Conservation (phyloP, 2,888 invertebrate species). For the Panopea generosa region DNA sequence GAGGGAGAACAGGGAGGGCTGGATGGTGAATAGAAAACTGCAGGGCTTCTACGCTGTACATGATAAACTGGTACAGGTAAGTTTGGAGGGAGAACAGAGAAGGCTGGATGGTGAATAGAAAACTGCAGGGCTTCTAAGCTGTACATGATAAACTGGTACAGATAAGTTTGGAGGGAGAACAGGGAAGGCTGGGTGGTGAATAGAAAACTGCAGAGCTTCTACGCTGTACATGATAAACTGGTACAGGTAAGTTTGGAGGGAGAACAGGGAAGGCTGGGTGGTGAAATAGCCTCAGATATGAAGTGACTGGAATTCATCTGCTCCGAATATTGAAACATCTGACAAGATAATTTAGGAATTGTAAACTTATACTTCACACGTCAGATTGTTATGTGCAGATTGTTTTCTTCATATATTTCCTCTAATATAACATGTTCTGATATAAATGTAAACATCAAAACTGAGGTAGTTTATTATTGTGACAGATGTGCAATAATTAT, state of each 20-base stretch:
- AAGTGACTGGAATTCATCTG: too few species aligned
- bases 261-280: too few species aligned
- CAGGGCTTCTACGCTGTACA: constrained; percentile 86
- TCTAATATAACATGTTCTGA: too few species aligned
- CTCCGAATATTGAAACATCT: too few species aligned
- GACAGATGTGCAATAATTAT: too few species aligned
- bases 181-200: constrained; percentile 85
- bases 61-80: constrained; percentile 25
- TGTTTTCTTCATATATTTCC: too few species aligned
- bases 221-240: constrained; percentile 93
- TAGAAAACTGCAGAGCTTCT: constrained; percentile 88
- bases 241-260: constrained; percentile 85
- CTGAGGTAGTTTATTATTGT: too few species aligned
- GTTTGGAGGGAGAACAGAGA: constrained; percentile 81
- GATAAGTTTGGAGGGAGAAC: constrained; percentile 78
- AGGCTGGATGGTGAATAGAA: constrained; percentile 86
- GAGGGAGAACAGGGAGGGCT: constrained; percentile 80
- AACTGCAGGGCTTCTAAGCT: constrained; percentile 75
- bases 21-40: constrained; percentile 86
- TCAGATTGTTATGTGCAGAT: too few species aligned
- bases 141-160: constrained; percentile 1
- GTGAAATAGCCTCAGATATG: too few species aligned
- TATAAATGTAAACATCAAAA: too few species aligned
- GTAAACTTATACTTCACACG: too few species aligned
- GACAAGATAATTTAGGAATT: too few species aligned